phyloP scores from a whole-genome alignment of 1,140 invertebrate species.

The Arctopsyche grandis region DNA sequence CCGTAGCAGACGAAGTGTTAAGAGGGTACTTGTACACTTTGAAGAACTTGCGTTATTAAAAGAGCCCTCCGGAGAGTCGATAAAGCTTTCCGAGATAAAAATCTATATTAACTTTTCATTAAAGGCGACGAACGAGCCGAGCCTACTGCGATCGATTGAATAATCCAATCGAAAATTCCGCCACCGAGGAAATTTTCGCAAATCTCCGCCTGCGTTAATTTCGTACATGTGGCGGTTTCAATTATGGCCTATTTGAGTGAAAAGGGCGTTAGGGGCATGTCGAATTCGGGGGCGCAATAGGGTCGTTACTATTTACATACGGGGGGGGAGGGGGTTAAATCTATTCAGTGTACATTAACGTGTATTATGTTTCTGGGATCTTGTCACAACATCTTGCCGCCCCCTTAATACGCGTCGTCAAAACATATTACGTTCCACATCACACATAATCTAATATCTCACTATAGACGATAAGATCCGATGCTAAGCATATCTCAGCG shows the following conservation, averaged over 20 bases:
- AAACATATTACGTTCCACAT: slow-evolving; percentile 11
- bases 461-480: neutral
- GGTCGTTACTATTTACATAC: slow-evolving; percentile 14
- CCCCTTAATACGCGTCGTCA: slow-evolving; percentile 10
- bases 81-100: slow-evolving; percentile 3
- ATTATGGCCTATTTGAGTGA: slow-evolving; percentile 13
- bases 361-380: slow-evolving; percentile 16
- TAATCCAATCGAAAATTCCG: neutral
- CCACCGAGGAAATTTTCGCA: neutral
- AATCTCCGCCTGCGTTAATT: neutral
- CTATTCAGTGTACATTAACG: slow-evolving; percentile 22
- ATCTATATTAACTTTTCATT: slow-evolving; percentile 8
- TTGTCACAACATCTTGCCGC: slow-evolving; percentile 28
- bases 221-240: slow-evolving; percentile 16
- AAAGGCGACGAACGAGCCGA: neutral
- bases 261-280: neutral
- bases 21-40: neutral
- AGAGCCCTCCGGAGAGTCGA: neutral
- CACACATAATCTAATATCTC: slow-evolving; percentile 23
- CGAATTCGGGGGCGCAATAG: slow-evolving; percentile 12
- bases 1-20: neutral
- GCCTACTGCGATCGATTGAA: neutral
- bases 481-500: neutral
- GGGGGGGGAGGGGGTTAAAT: neutral
- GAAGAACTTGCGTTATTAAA: slow-evolving; percentile 7